Evolutionary conservation across 2,113 vertebrate genomes (phyloP).

Genomic region (Callithrix jacchus): DNA sequence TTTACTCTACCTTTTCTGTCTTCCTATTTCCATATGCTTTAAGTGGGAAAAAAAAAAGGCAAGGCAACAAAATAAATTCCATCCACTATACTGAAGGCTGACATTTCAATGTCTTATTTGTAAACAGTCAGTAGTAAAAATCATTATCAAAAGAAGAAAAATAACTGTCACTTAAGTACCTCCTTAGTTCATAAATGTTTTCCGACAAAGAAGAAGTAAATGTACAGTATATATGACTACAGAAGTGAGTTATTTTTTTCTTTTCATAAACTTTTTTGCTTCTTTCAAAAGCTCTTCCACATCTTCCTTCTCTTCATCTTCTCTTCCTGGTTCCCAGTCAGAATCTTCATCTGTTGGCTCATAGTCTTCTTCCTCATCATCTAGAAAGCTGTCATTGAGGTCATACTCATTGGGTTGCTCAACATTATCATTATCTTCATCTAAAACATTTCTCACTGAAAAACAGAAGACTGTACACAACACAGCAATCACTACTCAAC

Average conservation of each 20-base stretch:
- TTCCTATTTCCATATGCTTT: constrained; percentile 20
- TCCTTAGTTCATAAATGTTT: neutral
- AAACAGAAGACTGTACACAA: constrained; percentile 31
- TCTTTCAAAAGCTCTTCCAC: constrained; percentile 80
- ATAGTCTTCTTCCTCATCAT: constrained; percentile 83
- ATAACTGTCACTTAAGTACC: neutral
- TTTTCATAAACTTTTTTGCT: constrained; percentile 80
- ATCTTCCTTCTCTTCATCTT: constrained; percentile 82
- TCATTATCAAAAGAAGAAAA: constrained; percentile 43
- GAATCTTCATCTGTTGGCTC: constrained; percentile 86
- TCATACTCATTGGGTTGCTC: constrained; percentile 74
- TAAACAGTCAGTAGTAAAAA: constrained; percentile 31
- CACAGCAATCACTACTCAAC: neutral
- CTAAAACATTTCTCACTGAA: constrained; percentile 71
- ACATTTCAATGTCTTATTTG: neutral
- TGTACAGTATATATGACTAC: neutral
- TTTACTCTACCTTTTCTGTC: neutral
- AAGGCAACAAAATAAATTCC: constrained; percentile 2
- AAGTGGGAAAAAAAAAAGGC: neutral
- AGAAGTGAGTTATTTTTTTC: constrained; percentile 77
- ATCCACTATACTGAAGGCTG: neutral
- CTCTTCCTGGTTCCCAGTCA: constrained; percentile 85
- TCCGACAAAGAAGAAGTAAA: neutral
- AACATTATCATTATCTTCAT: constrained; percentile 35
- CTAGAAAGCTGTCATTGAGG: constrained; percentile 80